Percentiles rank a stretch among this genome's conserved stretches.
phyloP scores from a whole-genome alignment of 2,888 invertebrate genomes.

The Mythimna loreyi region DNA sequence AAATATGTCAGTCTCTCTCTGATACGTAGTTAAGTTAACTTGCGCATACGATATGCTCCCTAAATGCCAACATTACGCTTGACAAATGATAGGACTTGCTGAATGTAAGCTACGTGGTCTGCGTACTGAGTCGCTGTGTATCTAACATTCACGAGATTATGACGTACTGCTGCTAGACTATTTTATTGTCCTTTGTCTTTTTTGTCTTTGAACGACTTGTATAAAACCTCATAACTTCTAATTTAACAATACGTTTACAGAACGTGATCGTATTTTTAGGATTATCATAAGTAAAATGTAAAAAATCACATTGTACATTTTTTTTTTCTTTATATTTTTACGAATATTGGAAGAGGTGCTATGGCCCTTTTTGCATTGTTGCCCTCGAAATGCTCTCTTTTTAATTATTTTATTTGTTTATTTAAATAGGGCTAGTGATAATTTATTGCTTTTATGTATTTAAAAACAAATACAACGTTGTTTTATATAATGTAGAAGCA shows the following conservation, averaged over 20 bases:
- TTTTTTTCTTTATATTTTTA: too few species aligned
- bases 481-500: too few species aligned
- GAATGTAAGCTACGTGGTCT: constrained; percentile 56
- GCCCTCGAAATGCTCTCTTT: too few species aligned
- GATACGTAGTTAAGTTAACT: constrained; percentile 44
- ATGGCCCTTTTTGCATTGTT: too few species aligned
- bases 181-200: constrained; percentile 35
- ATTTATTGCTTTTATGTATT: too few species aligned
- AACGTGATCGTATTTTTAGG: constrained; percentile 10
- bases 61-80: constrained; percentile 62
- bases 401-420: too few species aligned
- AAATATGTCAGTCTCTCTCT: constrained; percentile 11
- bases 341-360: too few species aligned
- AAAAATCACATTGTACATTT: too few species aligned
- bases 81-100: constrained; percentile 61
- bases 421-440: too few species aligned
- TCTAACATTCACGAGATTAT: constrained; percentile 41
- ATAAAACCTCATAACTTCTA: constrained; percentile 3
- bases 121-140: constrained; percentile 46
- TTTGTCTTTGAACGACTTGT: constrained; percentile 27
- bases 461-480: too few species aligned
- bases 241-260: not conserved
- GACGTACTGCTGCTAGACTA: constrained; percentile 31
- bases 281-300: not conserved
- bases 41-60: constrained; percentile 44